These are phyloP conservation scores for Apocheima hispidaria DNA, from an alignment of 2,888 invertebrate species.

Conservation along the genomic window DNA sequence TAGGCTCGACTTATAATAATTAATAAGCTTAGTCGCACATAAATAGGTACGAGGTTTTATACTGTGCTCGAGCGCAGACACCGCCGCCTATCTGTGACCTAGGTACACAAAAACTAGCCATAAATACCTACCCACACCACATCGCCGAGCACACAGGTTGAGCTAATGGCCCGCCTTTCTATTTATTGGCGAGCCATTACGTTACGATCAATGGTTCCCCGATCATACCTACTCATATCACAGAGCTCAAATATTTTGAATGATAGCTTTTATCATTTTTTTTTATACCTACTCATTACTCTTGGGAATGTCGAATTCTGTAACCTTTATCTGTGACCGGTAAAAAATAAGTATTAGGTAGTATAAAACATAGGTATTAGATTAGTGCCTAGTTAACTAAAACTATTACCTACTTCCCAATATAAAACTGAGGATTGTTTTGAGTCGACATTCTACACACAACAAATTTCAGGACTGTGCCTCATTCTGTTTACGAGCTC, in stretches of 20 bases:
- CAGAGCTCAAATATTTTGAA: slow-evolving; percentile 45
- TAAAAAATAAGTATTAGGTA: too few species aligned
- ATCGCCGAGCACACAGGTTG: slow-evolving; percentile 40
- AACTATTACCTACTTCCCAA: too few species aligned
- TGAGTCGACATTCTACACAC: too few species aligned
- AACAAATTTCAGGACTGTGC: too few species aligned
- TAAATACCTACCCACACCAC: slow-evolving; percentile 52
- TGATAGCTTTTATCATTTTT: slow-evolving; percentile 16
- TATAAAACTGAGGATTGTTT: too few species aligned
- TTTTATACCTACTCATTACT: background rate
- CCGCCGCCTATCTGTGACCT: slow-evolving; percentile 53
- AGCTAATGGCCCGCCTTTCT: slow-evolving; percentile 50
- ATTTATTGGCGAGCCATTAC: slow-evolving; percentile 45
- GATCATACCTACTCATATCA: too few species aligned
- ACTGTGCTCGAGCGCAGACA: slow-evolving; percentile 36
- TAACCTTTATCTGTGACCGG: background rate
- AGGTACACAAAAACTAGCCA: slow-evolving; percentile 52
- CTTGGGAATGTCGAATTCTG: background rate
- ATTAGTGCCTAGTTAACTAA: too few species aligned
- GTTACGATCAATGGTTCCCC: slow-evolving; percentile 27
- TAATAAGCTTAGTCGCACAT: too few species aligned
- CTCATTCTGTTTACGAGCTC: too few species aligned
- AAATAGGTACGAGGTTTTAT: too few species aligned
- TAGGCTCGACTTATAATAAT: too few species aligned
- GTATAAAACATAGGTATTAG: too few species aligned